Evolutionary conservation across 1,140 invertebrate species (phyloP).

Genomic region (Eurosta solidaginis): DNA sequence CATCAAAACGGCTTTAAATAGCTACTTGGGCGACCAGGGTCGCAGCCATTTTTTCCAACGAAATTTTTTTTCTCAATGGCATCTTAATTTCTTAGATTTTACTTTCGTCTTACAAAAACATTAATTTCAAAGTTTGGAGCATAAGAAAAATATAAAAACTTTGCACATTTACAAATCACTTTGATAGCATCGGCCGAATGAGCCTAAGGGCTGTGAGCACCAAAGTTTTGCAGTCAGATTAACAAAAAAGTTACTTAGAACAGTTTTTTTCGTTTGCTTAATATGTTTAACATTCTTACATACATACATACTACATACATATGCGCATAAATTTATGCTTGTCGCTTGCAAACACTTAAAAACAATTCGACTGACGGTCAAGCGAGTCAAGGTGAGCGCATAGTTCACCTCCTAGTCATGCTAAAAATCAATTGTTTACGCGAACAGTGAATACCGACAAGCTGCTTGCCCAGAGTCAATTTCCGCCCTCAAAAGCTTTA

Average conservation of each 20-base stretch:
- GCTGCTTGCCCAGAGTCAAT: conserved; percentile 16
- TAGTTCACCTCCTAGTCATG: conserved; percentile 11
- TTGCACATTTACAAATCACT: conserved; percentile 12
- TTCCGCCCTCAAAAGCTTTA: conserved; percentile 17
- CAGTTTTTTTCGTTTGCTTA: neutral
- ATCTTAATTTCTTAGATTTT: neutral
- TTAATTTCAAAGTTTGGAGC: neutral
- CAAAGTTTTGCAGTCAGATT: neutral
- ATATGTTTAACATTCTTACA: too few species aligned
- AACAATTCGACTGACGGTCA: neutral
- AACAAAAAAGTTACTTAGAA: neutral
- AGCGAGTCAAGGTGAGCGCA: conserved; percentile 22
- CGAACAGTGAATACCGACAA: conserved; percentile 18
- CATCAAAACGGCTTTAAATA: too few species aligned
- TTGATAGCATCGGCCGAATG: neutral
- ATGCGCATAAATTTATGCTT: neutral
- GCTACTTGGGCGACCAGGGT: too few species aligned
- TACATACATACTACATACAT: too few species aligned
- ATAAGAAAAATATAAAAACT: neutral
- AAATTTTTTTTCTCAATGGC: neutral
- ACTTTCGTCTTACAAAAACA: neutral
- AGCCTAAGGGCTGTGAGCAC: neutral
- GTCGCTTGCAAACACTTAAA: neutral
- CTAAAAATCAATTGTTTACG: conserved; percentile 27
- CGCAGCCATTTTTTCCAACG: too few species aligned